These are phyloP conservation scores for Limnodromus scolopaceus DNA, from an alignment of 2,797 vertebrate genomes.

Conservation along the genomic window DNA sequence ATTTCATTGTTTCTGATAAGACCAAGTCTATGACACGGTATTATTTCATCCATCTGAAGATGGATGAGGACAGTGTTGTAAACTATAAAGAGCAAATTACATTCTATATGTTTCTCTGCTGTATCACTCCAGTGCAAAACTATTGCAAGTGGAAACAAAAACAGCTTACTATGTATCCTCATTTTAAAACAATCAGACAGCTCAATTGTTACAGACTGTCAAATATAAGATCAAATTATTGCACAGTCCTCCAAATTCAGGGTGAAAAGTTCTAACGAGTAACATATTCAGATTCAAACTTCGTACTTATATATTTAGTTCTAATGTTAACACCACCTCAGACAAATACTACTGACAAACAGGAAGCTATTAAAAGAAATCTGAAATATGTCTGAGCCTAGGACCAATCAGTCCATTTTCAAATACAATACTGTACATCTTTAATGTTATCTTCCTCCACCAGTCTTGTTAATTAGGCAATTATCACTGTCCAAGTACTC, in stretches of 20 bases:
- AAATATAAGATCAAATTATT: background rate
- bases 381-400: background rate
- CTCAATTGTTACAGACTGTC: background rate
- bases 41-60: background rate
- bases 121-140: background rate
- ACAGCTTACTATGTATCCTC: background rate
- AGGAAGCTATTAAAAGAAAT: background rate
- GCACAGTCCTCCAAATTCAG: background rate
- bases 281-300: background rate
- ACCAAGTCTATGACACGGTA: background rate
- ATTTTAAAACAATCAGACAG: background rate
- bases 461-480: background rate
- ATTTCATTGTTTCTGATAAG: background rate
- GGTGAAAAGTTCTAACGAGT: background rate
- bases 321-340: background rate
- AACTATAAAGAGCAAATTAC: background rate
- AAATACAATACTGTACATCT: background rate
- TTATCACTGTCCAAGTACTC: background rate
- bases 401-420: background rate
- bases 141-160: background rate
- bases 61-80: background rate
- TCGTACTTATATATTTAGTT: background rate
- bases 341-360: background rate
- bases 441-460: slow-evolving; percentile 4
- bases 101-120: background rate